Conservation (phyloP, 2,888 invertebrate genomes). For the Andrena dorsata region DNA sequence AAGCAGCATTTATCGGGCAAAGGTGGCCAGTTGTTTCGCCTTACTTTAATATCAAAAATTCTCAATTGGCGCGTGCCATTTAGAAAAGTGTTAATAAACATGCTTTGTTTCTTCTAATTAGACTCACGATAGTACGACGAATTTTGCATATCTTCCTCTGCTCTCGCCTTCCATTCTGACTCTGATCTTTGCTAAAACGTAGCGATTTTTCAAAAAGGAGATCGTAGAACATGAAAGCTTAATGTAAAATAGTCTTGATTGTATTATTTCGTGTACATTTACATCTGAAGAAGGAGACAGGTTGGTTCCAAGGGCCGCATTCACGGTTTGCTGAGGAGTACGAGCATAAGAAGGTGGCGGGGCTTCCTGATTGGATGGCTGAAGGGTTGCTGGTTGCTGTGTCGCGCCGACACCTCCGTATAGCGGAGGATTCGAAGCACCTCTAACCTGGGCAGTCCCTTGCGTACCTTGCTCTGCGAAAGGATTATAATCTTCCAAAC, state of each 20-base stretch:
- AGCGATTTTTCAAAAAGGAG: constrained; percentile 19
- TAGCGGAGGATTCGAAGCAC: constrained; percentile 86
- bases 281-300: constrained; percentile 78
- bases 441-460: constrained; percentile 85
- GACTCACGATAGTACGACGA: constrained; percentile 85
- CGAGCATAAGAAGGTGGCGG: constrained; percentile 88
- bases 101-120: not conserved
- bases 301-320: constrained; percentile 74
- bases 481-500: constrained; percentile 97
- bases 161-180: constrained; percentile 94
- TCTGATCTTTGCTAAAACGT: constrained; percentile 91
- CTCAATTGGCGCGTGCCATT: constrained; percentile 11
- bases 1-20: constrained; percentile 96
- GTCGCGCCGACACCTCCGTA: constrained; percentile 80
- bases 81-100: not conserved
- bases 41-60: constrained; percentile 83
- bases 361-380: constrained; percentile 88
- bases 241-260: not conserved
- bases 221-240: not conserved
- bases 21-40: constrained; percentile 99
- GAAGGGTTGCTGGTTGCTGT: constrained; percentile 92
- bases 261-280: constrained; percentile 36
- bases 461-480: constrained; percentile 92
- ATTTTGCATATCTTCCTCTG: constrained; percentile 84
- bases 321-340: constrained; percentile 87